These are phyloP conservation scores for Rhabdophis nuchalis DNA, from an alignment of 2,797 vertebrate genomes.

Conservation along the genomic window DNA sequence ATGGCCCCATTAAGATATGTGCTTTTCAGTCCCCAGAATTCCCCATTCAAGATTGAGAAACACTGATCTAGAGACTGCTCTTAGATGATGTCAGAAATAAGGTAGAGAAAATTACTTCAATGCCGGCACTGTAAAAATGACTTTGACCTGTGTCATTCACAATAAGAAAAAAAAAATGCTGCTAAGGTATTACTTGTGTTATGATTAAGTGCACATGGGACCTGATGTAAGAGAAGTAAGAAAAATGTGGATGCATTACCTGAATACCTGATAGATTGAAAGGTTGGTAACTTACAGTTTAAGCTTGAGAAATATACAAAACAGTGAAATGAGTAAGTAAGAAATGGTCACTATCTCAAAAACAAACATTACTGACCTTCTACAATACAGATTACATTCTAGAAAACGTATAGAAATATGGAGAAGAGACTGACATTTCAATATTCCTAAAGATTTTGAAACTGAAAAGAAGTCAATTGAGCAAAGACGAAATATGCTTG, in stretches of 20 bases:
- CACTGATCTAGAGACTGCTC: neutral
- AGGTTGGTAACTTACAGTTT: neutral
- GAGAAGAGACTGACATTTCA: constrained; percentile 37
- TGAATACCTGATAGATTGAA: neutral
- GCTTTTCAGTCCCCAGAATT: neutral
- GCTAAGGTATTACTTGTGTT: neutral
- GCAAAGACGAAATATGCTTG: neutral
- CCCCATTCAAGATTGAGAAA: neutral
- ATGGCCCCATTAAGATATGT: neutral
- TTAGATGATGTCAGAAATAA: neutral
- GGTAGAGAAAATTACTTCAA: neutral
- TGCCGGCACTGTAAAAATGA: neutral
- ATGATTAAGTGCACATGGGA: neutral
- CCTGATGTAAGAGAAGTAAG: neutral
- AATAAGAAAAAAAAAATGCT: neutral
- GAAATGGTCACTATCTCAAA: neutral
- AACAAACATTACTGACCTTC: neutral
- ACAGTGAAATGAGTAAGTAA: neutral
- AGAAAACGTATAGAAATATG: no score
- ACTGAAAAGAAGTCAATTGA: constrained; percentile 8
- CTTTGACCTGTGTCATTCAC: neutral
- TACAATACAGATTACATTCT: neutral
- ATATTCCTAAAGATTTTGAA: constrained; percentile 14
- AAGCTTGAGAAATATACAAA: neutral
- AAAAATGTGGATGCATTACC: neutral